Percentiles rank a stretch among this genome's conserved stretches.
Evolutionary conservation across 2,113 vertebrate genomes (phyloP).

Genomic region (Pluvialis apricaria): DNA sequence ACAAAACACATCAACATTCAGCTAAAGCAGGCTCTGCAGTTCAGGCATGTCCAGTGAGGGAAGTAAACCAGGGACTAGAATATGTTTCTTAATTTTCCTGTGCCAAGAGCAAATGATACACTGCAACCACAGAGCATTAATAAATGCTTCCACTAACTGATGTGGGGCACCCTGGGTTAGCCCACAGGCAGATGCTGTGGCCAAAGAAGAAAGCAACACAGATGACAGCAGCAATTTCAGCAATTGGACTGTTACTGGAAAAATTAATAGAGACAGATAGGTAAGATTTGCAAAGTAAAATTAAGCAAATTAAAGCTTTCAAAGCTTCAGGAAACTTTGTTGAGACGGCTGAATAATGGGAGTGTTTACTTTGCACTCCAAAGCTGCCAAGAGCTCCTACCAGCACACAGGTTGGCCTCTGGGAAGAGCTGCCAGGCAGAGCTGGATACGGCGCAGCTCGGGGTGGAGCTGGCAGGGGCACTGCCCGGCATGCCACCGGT

Average conservation of each 20-base stretch:
- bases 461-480: background rate
- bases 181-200: background rate
- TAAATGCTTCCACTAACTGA: background rate
- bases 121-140: background rate
- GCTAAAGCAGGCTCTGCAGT: background rate
- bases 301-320: background rate
- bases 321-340: background rate
- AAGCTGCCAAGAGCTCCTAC: background rate
- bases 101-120: background rate
- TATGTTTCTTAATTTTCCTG: background rate
- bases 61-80: background rate
- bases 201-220: background rate
- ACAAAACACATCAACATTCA: background rate
- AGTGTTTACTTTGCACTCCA: background rate
- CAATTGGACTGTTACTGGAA: background rate
- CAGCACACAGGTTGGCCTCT: background rate
- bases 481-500: rapidly evolving
- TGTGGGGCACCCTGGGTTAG: background rate
- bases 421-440: background rate
- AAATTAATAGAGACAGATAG: background rate
- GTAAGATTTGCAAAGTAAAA: background rate
- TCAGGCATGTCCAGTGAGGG: background rate
- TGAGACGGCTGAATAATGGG: background rate
- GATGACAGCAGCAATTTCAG: background rate
- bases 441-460: rapidly evolving